phyloP scores from a whole-genome alignment of 1,140 invertebrate genomes.

The Tetragnatha versicolor region DNA sequence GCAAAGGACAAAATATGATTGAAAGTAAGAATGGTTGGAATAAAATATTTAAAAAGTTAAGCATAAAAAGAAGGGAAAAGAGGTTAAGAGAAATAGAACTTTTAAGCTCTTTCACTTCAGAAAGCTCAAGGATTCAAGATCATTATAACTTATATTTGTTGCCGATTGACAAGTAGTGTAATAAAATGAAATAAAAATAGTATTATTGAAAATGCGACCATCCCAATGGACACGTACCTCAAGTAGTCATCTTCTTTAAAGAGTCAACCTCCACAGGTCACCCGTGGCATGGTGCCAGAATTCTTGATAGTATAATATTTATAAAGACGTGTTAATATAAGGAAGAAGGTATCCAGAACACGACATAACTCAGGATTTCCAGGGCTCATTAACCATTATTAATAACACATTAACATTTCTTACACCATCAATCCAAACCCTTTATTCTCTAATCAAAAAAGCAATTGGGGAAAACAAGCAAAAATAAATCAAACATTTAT shows the following conservation, averaged over 20 bases:
- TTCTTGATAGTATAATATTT: constrained; percentile 53
- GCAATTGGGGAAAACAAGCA: not conserved
- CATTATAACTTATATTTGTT: not conserved
- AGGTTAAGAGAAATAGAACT: not conserved
- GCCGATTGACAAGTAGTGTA: not conserved
- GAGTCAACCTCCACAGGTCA: constrained; percentile 17
- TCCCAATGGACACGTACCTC: constrained; percentile 45
- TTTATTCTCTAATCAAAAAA: not conserved
- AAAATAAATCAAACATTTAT: not conserved
- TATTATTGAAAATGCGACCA: constrained; percentile 6
- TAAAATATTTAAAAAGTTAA: no score
- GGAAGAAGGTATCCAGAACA: constrained; percentile 17
- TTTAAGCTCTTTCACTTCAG: not conserved
- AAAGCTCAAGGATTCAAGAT: not conserved
- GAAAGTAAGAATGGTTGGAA: no score
- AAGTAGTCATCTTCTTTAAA: constrained; percentile 23
- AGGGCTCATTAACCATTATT: no score
- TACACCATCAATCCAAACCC: not conserved
- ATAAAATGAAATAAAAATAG: not conserved
- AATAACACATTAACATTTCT: no score
- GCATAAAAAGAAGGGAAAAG: not conserved
- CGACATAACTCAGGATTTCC: constrained; percentile 28
- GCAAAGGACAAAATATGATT: no score
- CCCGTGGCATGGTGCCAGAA: constrained; percentile 48
- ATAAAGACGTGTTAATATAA: constrained; percentile 47